These are phyloP conservation scores for Heliconius hortense DNA, from an alignment of 2,888 invertebrate species.

Conservation along the genomic window DNA sequence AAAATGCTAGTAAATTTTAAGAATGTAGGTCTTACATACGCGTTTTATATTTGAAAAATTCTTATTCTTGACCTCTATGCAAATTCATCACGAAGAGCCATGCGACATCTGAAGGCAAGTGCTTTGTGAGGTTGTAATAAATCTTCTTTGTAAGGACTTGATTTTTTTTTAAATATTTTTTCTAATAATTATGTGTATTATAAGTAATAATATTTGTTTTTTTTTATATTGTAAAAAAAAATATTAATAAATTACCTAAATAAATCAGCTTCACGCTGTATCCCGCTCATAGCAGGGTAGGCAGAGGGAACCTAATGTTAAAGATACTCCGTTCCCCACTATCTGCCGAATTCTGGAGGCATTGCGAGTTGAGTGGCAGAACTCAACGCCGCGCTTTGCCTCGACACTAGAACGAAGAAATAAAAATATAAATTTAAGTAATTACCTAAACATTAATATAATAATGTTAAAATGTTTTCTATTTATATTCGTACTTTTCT, in stretches of 20 bases:
- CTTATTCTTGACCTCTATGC: conserved; percentile 14
- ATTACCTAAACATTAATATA: too few species aligned
- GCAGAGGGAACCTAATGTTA: too few species aligned
- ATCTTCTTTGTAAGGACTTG: neutral
- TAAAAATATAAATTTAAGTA: too few species aligned
- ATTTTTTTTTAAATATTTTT: neutral
- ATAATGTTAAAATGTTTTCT: neutral
- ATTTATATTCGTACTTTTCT: neutral
- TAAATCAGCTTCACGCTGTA: too few species aligned
- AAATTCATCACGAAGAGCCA: conserved; percentile 17
- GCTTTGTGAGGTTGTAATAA: conserved; percentile 11
- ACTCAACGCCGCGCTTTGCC: too few species aligned
- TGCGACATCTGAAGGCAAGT: conserved; percentile 16
- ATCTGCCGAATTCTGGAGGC: too few species aligned
- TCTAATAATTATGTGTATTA: neutral
- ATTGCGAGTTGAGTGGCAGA: too few species aligned
- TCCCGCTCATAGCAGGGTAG: too few species aligned
- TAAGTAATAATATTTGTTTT: neutral
- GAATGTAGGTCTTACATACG: neutral
- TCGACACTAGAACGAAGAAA: too few species aligned
- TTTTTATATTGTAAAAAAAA: too few species aligned
- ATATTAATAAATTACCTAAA: too few species aligned
- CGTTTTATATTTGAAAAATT: conserved; percentile 1
- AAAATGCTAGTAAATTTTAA: neutral
- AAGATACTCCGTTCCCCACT: too few species aligned